phyloP scores from a whole-genome alignment of 2,113 vertebrate species.

The Nothocercus nigrocapillus region DNA sequence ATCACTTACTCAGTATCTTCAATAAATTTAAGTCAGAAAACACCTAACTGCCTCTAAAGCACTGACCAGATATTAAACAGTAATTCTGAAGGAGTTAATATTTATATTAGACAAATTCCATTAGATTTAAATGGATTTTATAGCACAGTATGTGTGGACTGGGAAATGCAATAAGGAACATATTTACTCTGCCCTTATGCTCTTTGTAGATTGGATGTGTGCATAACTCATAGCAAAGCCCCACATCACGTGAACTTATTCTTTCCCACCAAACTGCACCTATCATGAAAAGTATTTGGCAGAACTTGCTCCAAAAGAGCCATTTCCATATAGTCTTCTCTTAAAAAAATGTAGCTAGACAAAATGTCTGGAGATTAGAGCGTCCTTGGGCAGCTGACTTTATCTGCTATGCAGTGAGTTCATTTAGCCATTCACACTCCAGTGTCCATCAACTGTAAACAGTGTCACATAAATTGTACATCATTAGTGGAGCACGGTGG shows the following conservation, averaged over 20 bases:
- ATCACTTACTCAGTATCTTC: neutral
- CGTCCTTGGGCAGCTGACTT: neutral
- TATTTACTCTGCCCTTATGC: neutral
- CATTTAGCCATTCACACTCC: neutral
- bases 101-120: neutral
- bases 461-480: neutral
- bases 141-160: neutral
- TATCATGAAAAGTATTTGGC: neutral
- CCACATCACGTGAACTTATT: neutral
- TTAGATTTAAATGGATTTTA: neutral
- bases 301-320: constrained; percentile 10
- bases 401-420: neutral
- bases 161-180: neutral
- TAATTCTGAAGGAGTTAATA: neutral
- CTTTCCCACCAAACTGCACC: neutral
- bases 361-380: neutral
- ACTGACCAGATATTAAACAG: neutral
- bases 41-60: neutral
- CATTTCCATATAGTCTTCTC: constrained; percentile 17
- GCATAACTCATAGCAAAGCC: neutral
- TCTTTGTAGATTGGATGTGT: neutral
- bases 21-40: neutral
- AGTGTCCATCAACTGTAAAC: neutral
- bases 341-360: neutral
- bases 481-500: neutral